Evolutionary conservation across 2,888 invertebrate genomes (phyloP).

Genomic region (Drosophila helvetica): DNA sequence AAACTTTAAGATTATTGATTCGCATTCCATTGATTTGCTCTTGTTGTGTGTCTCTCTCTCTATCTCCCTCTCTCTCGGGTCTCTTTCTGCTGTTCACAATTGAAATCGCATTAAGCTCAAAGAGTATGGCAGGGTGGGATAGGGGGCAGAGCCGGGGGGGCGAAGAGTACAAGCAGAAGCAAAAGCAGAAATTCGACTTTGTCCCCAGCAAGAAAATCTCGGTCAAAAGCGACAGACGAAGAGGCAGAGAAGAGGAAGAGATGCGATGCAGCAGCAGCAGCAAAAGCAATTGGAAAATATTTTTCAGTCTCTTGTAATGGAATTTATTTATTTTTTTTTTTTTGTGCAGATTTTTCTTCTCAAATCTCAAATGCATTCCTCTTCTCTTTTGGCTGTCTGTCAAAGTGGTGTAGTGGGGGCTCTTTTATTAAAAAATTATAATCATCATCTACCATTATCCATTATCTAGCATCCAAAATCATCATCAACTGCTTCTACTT

Average conservation of each 20-base stretch:
- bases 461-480: too few species aligned
- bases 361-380: background rate
- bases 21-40: conserved; percentile 69
- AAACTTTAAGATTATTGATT: conserved; percentile 65
- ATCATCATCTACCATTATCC: too few species aligned
- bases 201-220: conserved; percentile 11
- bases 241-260: background rate
- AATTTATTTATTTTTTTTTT: background rate
- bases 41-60: conserved; percentile 16
- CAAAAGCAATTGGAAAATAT: conserved; percentile 4
- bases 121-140: background rate
- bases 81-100: conserved; percentile 14
- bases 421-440: background rate
- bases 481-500: background rate
- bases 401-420: background rate
- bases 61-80: conserved; percentile 2
- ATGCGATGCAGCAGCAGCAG: background rate
- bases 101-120: conserved; percentile 17
- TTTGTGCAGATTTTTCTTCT: background rate
- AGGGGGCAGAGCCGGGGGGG: background rate
- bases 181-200: conserved; percentile 36
- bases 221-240: conserved; percentile 11
- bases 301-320: background rate
- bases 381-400: background rate
- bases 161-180: background rate